phyloP scores from a whole-genome alignment of 1,140 invertebrate genomes.

The Holcopasites calliopsidis region DNA sequence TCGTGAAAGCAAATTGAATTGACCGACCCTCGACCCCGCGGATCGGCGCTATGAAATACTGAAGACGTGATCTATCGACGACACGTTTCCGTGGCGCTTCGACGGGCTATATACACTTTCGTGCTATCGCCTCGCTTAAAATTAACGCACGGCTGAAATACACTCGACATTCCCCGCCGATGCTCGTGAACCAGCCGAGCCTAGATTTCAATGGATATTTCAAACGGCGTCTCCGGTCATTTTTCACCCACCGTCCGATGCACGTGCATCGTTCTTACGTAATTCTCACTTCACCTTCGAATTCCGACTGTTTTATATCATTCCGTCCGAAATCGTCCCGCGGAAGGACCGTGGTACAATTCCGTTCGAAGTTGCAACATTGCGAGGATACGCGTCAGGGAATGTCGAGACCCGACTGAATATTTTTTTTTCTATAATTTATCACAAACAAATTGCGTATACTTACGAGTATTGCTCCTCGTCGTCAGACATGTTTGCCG shows the following conservation, averaged over 20 bases:
- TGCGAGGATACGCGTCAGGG: too few species aligned
- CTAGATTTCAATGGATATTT: slow-evolving; percentile 4
- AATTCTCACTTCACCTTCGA: too few species aligned
- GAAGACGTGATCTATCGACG: slow-evolving; percentile 19
- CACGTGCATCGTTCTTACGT: too few species aligned
- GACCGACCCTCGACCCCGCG: slow-evolving; percentile 18
- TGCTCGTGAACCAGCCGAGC: too few species aligned
- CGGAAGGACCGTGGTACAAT: too few species aligned
- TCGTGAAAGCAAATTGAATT: slow-evolving; percentile 8
- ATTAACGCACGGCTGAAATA: slow-evolving; percentile 1
- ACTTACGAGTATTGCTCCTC: slow-evolving; percentile 81
- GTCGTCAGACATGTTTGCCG: slow-evolving; percentile 78
- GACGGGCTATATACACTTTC: not conserved
- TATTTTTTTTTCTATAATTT: not conserved
- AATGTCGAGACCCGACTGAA: not conserved
- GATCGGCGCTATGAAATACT: slow-evolving; percentile 32
- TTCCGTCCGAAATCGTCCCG: too few species aligned
- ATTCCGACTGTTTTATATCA: too few species aligned
- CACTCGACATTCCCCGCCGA: slow-evolving; percentile 5
- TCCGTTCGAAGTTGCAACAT: too few species aligned
- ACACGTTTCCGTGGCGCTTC: slow-evolving; percentile 15
- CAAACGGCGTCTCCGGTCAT: not conserved
- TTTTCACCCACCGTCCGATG: too few species aligned
- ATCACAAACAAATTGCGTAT: slow-evolving; percentile 23
- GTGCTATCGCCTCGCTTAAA: not conserved